A percentile compares a stretch with the other conserved stretches of the same genome.
Conservation (phyloP, 2,888 invertebrate genomes). For the Resseliella maxima region DNA sequence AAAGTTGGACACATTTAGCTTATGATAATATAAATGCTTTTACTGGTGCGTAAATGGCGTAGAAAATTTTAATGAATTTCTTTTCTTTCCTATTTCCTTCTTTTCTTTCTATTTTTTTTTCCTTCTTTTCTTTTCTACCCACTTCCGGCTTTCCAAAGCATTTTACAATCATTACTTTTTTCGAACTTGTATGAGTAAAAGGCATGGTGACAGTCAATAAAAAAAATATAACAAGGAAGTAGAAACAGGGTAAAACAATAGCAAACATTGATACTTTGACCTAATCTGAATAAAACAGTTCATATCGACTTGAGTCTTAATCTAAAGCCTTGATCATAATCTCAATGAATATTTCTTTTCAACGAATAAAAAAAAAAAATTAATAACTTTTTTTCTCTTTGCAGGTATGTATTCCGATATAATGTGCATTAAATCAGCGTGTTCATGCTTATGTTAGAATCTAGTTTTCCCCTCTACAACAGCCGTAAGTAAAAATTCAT, state of each 20-base stretch:
- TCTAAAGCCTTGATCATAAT: background rate
- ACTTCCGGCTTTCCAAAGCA: no score
- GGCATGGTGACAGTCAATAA: constrained; percentile 1
- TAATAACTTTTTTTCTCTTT: background rate
- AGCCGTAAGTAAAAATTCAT: constrained; percentile 4
- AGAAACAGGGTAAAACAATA: no score
- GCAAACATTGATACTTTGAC: no score
- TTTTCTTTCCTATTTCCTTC: background rate
- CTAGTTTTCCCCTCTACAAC: background rate
- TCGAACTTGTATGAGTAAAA: no score
- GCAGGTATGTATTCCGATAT: background rate
- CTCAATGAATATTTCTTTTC: background rate
- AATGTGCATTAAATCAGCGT: background rate
- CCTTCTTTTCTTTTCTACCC: no score
- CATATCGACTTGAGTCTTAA: background rate
- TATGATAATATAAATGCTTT: background rate
- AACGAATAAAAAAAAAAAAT: background rate
- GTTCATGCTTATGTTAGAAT: background rate
- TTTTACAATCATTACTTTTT: no score
- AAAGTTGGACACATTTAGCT: background rate
- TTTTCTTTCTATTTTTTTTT: background rate
- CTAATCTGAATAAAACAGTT: no score
- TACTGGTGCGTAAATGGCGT: constrained; percentile 2
- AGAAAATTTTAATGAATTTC: constrained; percentile 42
- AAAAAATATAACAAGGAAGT: background rate